Conservation (phyloP, 2,797 vertebrate genomes). For the Intellagama lesueurii region DNA sequence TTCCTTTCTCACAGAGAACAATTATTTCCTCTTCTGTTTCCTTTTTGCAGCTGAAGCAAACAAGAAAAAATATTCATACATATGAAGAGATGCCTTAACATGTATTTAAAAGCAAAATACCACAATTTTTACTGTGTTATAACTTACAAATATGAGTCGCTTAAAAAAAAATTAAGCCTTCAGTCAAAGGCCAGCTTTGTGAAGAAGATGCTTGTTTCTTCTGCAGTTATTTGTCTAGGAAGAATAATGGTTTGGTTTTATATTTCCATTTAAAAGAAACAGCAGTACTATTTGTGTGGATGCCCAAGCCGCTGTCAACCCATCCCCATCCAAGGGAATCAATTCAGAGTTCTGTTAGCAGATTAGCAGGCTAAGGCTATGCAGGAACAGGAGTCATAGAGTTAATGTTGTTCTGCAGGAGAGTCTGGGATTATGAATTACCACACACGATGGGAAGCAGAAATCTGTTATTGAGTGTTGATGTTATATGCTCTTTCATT, state of each 20-base stretch:
- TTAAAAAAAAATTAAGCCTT: not conserved
- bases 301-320: no score
- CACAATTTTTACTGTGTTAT: fast-evolving
- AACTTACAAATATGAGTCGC: not conserved
- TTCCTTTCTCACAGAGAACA: not conserved
- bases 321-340: not conserved
- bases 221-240: not conserved
- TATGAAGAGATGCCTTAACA: not conserved
- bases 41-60: not conserved
- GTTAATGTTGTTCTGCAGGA: no score
- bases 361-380: no score
- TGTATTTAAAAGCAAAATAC: not conserved
- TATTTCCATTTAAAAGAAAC: not conserved
- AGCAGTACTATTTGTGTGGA: no score
- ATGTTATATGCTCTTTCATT: no score
- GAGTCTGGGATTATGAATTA: no score
- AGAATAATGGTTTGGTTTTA: not conserved
- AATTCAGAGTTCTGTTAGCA: no score
- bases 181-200: not conserved
- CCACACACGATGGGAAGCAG: no score
- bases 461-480: no score
- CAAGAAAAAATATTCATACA: not conserved
- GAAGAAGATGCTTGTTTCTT: no score
- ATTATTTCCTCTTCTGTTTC: not conserved
- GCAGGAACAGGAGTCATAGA: no score